A percentile compares a stretch with the other conserved stretches of the same genome.
Evolutionary conservation across 2,113 vertebrate genomes (phyloP).

Genomic region (Malaclemys terrapin): DNA sequence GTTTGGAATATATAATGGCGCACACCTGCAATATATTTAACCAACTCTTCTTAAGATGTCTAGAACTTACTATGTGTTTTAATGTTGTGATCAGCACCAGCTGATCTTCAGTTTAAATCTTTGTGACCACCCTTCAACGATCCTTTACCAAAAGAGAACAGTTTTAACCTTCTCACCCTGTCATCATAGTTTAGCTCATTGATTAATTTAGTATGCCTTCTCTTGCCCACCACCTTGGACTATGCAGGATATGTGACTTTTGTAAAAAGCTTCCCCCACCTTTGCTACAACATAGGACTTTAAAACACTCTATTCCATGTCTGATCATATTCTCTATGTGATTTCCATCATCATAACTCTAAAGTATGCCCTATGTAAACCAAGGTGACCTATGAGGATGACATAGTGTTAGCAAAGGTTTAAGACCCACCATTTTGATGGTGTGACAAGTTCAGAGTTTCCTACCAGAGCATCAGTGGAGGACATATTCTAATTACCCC

Average conservation of each 20-base stretch:
- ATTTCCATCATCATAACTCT: not conserved
- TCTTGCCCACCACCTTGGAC: not conserved
- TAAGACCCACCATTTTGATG: not conserved
- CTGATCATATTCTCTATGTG: not conserved
- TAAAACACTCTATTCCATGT: not conserved
- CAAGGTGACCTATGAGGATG: not conserved
- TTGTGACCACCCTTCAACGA: not conserved
- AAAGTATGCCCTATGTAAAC: not conserved
- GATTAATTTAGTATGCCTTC: not conserved
- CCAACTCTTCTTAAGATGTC: not conserved
- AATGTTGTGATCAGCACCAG: not conserved
- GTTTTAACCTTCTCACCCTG: not conserved
- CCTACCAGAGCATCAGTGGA: not conserved
- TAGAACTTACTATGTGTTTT: not conserved
- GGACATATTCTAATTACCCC: not conserved
- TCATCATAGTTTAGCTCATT: not conserved
- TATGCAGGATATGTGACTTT: not conserved
- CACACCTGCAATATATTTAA: not conserved
- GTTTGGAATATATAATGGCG: not conserved
- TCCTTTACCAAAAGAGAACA: not conserved
- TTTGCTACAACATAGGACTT: not conserved
- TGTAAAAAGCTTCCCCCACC: not conserved
- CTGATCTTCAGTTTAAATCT: not conserved
- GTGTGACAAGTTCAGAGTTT: not conserved
- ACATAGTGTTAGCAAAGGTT: not conserved